Conservation (phyloP, 2,113 vertebrate species). For the Cygnus buccinator region DNA sequence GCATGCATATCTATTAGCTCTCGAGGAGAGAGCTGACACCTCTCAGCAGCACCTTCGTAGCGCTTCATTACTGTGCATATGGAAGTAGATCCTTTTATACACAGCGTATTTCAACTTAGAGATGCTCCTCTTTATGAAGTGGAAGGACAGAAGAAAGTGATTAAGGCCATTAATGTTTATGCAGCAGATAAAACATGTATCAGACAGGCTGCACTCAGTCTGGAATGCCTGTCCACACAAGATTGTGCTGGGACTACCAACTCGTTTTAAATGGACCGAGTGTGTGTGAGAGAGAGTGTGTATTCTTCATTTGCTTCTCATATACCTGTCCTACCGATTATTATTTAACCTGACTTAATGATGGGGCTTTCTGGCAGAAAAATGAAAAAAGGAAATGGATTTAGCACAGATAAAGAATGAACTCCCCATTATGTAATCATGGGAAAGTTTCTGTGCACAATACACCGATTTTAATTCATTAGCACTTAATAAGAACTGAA, state of each 20-base stretch:
- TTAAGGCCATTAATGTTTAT: slow-evolving; percentile 36
- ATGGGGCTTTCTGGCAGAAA: neutral
- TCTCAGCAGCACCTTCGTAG: neutral
- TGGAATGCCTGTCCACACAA: neutral
- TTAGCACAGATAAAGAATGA: neutral
- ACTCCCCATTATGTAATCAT: neutral
- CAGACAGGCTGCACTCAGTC: neutral
- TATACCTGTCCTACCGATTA: neutral
- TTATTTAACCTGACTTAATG: neutral
- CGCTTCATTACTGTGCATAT: neutral
- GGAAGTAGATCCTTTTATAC: slow-evolving; percentile 18
- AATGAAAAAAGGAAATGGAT: neutral
- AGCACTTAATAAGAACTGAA: slow-evolving; percentile 61
- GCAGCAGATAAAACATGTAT: neutral
- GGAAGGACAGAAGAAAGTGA: slow-evolving; percentile 38
- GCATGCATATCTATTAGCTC: neutral
- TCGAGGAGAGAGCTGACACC: neutral
- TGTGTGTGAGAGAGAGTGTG: too few relatives aligned
- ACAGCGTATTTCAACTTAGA: neutral
- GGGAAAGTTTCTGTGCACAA: slow-evolving; percentile 32
- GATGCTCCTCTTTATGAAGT: neutral
- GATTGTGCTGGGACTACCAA: neutral
- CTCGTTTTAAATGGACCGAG: neutral
- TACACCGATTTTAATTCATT: slow-evolving; percentile 44
- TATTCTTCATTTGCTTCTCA: neutral